Evolutionary conservation across 2,113 vertebrate genomes (phyloP), one percentile per base, ranked within the genome.

Genomic region (Lamprotornis superbus): DNA sequence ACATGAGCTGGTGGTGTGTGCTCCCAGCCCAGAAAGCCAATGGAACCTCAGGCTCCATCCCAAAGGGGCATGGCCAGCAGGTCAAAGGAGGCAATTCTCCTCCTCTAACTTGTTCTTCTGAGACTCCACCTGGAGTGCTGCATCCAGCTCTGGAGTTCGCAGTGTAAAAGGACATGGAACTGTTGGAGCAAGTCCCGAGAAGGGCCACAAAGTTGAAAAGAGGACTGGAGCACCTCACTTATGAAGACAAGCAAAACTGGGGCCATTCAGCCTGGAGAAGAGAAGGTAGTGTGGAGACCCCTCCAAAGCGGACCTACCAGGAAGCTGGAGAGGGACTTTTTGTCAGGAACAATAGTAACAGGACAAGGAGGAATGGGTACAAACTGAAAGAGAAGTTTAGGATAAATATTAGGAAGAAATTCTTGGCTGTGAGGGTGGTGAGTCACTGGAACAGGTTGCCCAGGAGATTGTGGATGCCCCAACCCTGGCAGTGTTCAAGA

Each of bases 1-100:
- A 9, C 16, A 2, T 11, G 25, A 35, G 7, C 35, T 3, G 3
- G 25, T 12, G 57, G 11, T 14, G 10, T 24, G 35, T 0, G 1
- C 5, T 50, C 25, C 23, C 30, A 68, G 31, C 31, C 16, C 44
- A 52, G 27, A 76, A 11, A 22, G 37, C 31, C 42, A 57, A 17
- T 7, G 11, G 21, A 50, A 35, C 0, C 13, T 31, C 50, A 17
- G 13, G 9, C 17, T 31, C 13, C 6, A 50, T 10, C 37, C 37
- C 17, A 76, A 68, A 68, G 21, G 1, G 19, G 30, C 0, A 0
- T 2, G 5, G 20, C 24, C 42, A 50, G 21, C 61, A 59, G 13
- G 7, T 4, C 55, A 35, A 49, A 60, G 55, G 25, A 61, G 22
- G 14, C 33, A 14, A 37, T 52, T 44, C 12, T 83, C 5, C 11